Base-by-base conservation (phyloP, 1,140 invertebrate genomes). In the Euschistus heros region DNA sequence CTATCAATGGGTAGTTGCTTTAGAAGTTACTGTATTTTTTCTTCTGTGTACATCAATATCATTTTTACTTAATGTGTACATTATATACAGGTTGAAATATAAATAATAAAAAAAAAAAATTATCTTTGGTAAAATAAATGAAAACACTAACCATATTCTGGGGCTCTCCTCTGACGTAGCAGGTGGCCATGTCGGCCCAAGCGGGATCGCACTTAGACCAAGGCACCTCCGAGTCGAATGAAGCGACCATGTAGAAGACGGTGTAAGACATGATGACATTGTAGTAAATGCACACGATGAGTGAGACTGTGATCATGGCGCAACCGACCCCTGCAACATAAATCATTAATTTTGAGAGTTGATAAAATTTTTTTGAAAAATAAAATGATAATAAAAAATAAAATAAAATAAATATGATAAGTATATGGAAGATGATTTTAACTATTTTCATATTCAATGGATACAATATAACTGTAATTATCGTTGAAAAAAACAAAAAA, bases 201-300 rank as follows among this genome's bases (percentile, higher is more conserved):
- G 80, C 79, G 0, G 77, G 74, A 8, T 78, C 72, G 72, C 87
- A 90, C 2, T 75, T 73, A 0, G 81, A 73, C 86, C 86, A 88
- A 2, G 86, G 86, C 26, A 88, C 73, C 47, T 80, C 78, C 0
- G 77, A 67, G 2, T 78, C 77, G 72, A 88, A 87, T 8, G 85
- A 86, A 69, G 81, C 78, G 2, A 80, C 74, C 65, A 88, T 78
- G 73, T 88, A 92, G 73, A 83, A 89, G 8, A 92, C 70, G 1
- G 87, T 88, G 69, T 91, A 81, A 0, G 84, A 85, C 76, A 92
- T 86, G 67, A 94, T 80, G 0, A 86, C 84, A 68, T 87, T 88
- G 74, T 92, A 92, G 75, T 92, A 92, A 37, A 92, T 84, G 67
- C 83, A 84, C 0, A 84, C 78, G 50, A 82, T 77, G 7, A 78